Percentiles rank a stretch among this genome's conserved stretches.
phyloP scores from a whole-genome alignment of 2,797 vertebrate genomes.

The Austrolebias charrua region DNA sequence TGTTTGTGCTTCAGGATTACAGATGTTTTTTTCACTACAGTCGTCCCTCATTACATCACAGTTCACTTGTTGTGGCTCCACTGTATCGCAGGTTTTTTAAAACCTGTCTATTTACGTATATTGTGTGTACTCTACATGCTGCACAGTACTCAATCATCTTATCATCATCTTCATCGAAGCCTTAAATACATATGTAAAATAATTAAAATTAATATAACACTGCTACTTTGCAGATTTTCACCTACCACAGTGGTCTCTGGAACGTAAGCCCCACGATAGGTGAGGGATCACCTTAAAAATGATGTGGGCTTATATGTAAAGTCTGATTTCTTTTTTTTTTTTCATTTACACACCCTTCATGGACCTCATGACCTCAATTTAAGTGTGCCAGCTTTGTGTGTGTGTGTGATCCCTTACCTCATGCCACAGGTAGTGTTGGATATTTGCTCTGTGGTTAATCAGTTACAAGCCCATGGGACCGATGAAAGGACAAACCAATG shows the following conservation, averaged over 20 bases:
- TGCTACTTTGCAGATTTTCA: no score
- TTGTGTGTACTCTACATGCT: no score
- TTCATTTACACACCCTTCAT: slow-evolving; percentile 43
- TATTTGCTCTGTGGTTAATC: slow-evolving; percentile 80
- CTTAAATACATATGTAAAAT: no score
- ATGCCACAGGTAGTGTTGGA: slow-evolving; percentile 69
- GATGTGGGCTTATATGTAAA: slow-evolving; percentile 12
- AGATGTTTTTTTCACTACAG: background rate
- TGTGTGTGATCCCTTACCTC: slow-evolving; percentile 41
- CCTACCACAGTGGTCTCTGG: no score
- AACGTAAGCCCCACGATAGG: no score
- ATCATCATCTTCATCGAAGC: no score
- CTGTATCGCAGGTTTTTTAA: no score
- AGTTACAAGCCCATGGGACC: slow-evolving; percentile 62
- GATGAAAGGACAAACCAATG: slow-evolving; percentile 55
- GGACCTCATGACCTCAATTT: slow-evolving; percentile 63
- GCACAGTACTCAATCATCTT: no score
- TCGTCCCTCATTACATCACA: no score
- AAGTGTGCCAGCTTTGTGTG: slow-evolving; percentile 35
- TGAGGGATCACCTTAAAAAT: slow-evolving; percentile 1
- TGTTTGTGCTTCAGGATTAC: background rate
- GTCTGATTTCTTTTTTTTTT: slow-evolving; percentile 34
- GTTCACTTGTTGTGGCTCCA: no score
- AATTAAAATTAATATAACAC: no score
- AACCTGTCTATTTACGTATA: no score